Evolutionary conservation across 2,888 invertebrate species (phyloP).

Genomic region (Chaitophorus viminalis): DNA sequence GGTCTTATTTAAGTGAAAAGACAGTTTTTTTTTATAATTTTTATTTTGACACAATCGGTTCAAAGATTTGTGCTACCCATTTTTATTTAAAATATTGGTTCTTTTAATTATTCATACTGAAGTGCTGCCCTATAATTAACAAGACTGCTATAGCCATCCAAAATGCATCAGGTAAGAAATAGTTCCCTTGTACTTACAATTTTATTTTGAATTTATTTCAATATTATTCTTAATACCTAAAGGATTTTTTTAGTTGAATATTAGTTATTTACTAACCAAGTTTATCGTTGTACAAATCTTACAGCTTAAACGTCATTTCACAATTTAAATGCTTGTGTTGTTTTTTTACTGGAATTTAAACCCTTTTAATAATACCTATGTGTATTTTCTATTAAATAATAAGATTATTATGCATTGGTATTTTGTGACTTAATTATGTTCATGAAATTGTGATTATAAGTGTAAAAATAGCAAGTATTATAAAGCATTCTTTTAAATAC

Average conservation of each 20-base stretch:
- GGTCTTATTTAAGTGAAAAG: conserved; percentile 36
- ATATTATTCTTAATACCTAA: neutral
- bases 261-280: neutral
- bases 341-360: neutral
- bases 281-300: conserved; percentile 15
- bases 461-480: neutral
- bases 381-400: neutral
- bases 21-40: conserved; percentile 35
- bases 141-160: conserved; percentile 27
- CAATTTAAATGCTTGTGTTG: neutral
- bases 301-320: neutral
- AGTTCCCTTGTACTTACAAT: neutral
- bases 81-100: neutral
- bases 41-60: conserved; percentile 4
- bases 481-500: neutral
- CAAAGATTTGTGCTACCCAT: neutral
- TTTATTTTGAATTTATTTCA: neutral
- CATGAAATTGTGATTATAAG: neutral
- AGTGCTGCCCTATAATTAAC: neutral
- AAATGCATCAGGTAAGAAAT: conserved; percentile 63
- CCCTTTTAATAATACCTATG: neutral
- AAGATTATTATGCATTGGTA: neutral
- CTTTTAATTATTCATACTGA: neutral
- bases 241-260: neutral
- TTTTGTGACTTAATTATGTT: neutral